Evolutionary conservation across 2,888 invertebrate species (phyloP).

Genomic region (Strigamia transsilvanica): DNA sequence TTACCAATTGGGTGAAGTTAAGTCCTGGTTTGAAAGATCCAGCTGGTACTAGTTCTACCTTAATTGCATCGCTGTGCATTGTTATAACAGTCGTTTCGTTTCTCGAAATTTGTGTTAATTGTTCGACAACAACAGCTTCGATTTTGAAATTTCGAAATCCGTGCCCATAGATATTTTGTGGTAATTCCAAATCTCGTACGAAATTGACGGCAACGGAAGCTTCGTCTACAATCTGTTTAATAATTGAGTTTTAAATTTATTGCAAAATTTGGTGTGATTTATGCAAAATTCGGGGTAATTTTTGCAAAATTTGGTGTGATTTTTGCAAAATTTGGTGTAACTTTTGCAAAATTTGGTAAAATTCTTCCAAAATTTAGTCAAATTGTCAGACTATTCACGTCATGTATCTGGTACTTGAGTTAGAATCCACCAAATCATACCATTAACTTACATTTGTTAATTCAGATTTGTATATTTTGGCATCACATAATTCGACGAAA

Average conservation of each 20-base stretch:
- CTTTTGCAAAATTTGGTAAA: too few species aligned
- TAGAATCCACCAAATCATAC: too few species aligned
- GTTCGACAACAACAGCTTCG: background rate
- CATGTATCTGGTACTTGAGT: background rate
- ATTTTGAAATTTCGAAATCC: conserved; percentile 13
- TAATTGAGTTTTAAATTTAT: too few species aligned
- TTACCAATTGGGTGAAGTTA: background rate
- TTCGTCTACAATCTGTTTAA: background rate
- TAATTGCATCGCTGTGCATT: background rate
- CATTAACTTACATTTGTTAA: background rate
- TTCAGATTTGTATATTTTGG: background rate
- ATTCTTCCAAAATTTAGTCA: too few species aligned
- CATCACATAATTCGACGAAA: background rate
- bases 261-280: too few species aligned
- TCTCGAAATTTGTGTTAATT: background rate
- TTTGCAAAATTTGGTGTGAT: too few species aligned
- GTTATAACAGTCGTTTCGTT: background rate
- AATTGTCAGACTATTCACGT: too few species aligned
- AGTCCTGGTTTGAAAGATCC: conserved; percentile 7
- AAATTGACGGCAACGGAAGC: background rate
- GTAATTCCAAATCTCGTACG: background rate
- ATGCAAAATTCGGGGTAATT: too few species aligned
- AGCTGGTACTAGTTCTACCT: background rate
- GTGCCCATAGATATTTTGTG: background rate
- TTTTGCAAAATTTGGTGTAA: too few species aligned